These are phyloP conservation scores for Luffia ferchaultella DNA, from an alignment of 2,888 invertebrate genomes.

Conservation along the genomic window DNA sequence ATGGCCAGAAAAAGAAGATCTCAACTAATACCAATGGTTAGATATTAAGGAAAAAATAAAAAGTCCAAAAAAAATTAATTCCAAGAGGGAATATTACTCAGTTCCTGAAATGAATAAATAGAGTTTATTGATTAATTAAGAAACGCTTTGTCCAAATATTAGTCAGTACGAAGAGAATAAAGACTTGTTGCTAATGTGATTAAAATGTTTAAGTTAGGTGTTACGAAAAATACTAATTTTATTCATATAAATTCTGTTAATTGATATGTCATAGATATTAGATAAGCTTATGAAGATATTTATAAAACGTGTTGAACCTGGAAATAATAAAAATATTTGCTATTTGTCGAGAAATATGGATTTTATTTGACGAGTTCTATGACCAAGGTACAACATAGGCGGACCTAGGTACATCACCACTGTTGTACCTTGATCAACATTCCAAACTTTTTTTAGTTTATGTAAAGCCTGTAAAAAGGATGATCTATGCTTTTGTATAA, in stretches of 20 bases:
- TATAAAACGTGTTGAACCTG: slow-evolving; percentile 5
- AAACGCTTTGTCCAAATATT: slow-evolving; percentile 5
- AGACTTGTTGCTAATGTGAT: slow-evolving; percentile 5
- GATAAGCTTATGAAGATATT: slow-evolving; percentile 6
- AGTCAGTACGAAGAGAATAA: slow-evolving; percentile 4
- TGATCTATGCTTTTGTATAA: slow-evolving; percentile 6
- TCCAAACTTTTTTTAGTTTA: slow-evolving; percentile 6
- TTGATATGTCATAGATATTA: slow-evolving; percentile 7
- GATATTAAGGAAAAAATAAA: slow-evolving; percentile 1
- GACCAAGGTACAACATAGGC: neutral
- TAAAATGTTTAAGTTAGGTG: slow-evolving; percentile 7
- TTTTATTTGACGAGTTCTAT: slow-evolving; percentile 1
- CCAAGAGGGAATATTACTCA: slow-evolving; percentile 7
- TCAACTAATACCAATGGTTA: slow-evolving; percentile 2
- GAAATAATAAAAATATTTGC: slow-evolving; percentile 6
- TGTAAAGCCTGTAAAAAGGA: slow-evolving; percentile 4
- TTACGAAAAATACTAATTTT: slow-evolving; percentile 6
- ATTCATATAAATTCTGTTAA: slow-evolving; percentile 7
- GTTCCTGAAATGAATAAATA: slow-evolving; percentile 8
- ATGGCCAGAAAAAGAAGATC: slow-evolving; percentile 2
- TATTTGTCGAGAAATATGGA: slow-evolving; percentile 4
- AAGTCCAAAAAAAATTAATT: slow-evolving; percentile 4
- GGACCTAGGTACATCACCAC: neutral
- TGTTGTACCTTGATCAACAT: slow-evolving; percentile 6
- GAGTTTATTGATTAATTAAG: slow-evolving; percentile 6